Conservation (phyloP, 2,888 invertebrate species). For the Spisula subtruncata region DNA sequence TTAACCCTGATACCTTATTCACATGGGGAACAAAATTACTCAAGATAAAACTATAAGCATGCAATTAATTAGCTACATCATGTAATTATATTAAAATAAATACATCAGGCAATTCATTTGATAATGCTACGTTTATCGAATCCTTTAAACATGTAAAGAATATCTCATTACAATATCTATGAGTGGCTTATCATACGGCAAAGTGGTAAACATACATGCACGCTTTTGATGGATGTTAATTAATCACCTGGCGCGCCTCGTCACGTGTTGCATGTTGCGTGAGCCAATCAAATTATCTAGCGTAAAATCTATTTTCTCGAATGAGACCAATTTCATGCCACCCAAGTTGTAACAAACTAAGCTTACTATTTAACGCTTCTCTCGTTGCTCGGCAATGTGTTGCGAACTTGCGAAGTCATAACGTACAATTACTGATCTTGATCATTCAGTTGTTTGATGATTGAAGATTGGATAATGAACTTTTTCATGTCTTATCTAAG, state of each 20-base stretch:
- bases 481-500: neutral
- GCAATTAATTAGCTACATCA: constrained; percentile 7
- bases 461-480: neutral
- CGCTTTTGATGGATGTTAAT: constrained; percentile 35
- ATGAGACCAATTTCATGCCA: constrained; percentile 48
- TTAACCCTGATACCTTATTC: neutral
- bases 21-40: neutral
- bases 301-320: constrained; percentile 42
- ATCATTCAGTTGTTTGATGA: constrained; percentile 30
- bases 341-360: constrained; percentile 58
- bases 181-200: constrained; percentile 16
- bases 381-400: constrained; percentile 60
- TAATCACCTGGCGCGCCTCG: constrained; percentile 42
- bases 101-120: constrained; percentile 18
- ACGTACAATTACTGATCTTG: constrained; percentile 46
- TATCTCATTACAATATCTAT: neutral
- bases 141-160: constrained; percentile 1
- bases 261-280: constrained; percentile 42
- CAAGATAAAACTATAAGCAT: neutral
- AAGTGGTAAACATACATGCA: constrained; percentile 42
- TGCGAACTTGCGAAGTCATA: constrained; percentile 47
- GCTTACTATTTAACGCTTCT: constrained; percentile 51
- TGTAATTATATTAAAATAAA: constrained; percentile 28
- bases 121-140: constrained; percentile 20
- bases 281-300: constrained; percentile 49